phyloP scores from a whole-genome alignment of 2,888 invertebrate genomes.

The Athalia cordata region DNA sequence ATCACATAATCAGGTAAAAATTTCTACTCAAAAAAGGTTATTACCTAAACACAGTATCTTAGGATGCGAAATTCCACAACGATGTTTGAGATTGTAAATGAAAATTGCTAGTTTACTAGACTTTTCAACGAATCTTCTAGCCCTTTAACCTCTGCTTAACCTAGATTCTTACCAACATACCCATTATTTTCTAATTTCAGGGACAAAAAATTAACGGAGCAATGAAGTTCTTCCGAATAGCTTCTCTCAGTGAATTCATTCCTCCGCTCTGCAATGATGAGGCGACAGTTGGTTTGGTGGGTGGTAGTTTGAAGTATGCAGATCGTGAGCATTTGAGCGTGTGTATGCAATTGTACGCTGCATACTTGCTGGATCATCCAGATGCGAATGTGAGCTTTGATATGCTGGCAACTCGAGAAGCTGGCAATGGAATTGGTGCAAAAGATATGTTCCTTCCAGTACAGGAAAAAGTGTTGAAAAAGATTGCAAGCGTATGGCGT shows the following conservation, averaged over 20 bases:
- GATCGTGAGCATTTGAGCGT: conserved; percentile 60
- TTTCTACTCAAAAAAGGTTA: no score
- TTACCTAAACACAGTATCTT: no score
- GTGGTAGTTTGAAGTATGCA: conserved; percentile 56
- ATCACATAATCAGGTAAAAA: no score
- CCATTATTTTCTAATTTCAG: neutral
- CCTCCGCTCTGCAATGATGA: conserved; percentile 55
- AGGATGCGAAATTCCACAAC: no score
- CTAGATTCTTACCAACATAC: no score
- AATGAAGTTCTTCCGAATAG: conserved; percentile 63
- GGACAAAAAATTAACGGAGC: neutral
- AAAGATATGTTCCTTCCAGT: conserved; percentile 79
- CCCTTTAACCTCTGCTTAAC: no score
- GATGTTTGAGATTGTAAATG: no score
- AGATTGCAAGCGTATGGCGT: conserved; percentile 84
- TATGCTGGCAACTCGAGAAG: conserved; percentile 76
- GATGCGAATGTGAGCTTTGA: conserved; percentile 82
- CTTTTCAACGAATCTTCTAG: no score
- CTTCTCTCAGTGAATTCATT: conserved; percentile 64
- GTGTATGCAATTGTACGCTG: conserved; percentile 64
- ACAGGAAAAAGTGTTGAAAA: conserved; percentile 84
- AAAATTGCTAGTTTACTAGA: no score
- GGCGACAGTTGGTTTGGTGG: conserved; percentile 60
- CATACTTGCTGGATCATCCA: conserved; percentile 79
- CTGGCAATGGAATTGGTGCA: conserved; percentile 74